phyloP scores from a whole-genome alignment of 2,888 invertebrate genomes.

The Ornithoptera priamus region DNA sequence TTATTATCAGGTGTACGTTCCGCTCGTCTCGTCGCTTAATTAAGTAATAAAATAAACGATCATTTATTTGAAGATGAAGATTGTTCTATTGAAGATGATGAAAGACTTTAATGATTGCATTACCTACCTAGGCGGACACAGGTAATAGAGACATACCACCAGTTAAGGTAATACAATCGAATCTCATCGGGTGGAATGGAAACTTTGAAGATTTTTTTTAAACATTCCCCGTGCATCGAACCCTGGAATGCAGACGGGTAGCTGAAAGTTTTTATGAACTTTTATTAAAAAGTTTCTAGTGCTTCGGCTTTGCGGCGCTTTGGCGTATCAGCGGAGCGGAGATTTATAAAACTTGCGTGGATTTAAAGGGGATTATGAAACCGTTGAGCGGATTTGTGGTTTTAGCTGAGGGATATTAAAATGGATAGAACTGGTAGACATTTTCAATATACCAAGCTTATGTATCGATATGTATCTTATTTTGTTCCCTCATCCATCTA shows the following conservation, averaged over 20 bases:
- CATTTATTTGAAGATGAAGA: too few relatives aligned
- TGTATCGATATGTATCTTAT: too few relatives aligned
- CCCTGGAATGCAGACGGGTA: conserved; percentile 6
- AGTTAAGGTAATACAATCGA: neutral
- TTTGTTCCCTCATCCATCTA: too few relatives aligned
- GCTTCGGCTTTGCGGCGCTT: conserved; percentile 23
- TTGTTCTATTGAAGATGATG: too few relatives aligned
- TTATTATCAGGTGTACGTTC: too few relatives aligned
- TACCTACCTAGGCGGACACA: too few relatives aligned
- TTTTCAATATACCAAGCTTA: neutral
- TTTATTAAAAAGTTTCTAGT: conserved; percentile 23
- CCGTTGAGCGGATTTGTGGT: conserved; percentile 6
- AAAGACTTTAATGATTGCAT: too few relatives aligned
- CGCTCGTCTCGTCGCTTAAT: too few relatives aligned
- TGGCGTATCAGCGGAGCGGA: conserved; percentile 14
- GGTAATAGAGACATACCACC: too few relatives aligned
- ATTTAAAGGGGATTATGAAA: conserved; percentile 19
- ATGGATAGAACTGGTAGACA: neutral
- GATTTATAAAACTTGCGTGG: conserved; percentile 14
- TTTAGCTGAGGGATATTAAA: neutral
- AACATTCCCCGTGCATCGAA: conserved; percentile 13
- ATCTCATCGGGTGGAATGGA: conserved; percentile 12
- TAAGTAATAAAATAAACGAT: too few relatives aligned
- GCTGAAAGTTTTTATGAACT: conserved; percentile 18
- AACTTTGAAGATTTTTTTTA: conserved; percentile 10